Evolutionary conservation across 2,113 vertebrate genomes (phyloP), one percentile per base, ranked within the genome.

Genomic region (Tychaedon coryphoeus): DNA sequence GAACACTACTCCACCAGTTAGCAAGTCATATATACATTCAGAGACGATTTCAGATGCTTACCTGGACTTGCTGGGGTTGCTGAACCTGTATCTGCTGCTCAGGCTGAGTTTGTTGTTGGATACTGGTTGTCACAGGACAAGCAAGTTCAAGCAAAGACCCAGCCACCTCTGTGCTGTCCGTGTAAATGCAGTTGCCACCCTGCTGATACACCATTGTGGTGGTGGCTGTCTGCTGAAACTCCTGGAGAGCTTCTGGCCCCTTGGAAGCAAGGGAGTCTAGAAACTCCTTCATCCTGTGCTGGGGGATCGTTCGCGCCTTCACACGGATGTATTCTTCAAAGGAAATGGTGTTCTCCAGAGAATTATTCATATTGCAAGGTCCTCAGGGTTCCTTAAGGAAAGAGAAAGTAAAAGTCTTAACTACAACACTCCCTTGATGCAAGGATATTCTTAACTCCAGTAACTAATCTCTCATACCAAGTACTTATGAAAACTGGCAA

Each of bases 221-320:
- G 60, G 98, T 98, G 42, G 98, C 98, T 1, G 98, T 98, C 98
- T 99, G 99, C 96, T 99, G 99, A 93, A 99, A 99, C 95, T 99
- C 99, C 97, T 99, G 99, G 86, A 99, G 98, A 87, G 99, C 99
- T 97, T 99, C 99, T 0, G 99, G 98, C 75, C 99, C 99, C 95
- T 99, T 99, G 74, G 98, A 98, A 95, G 99, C 98, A 73, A 99
- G 97, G 28, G 99, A 99, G 96, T 99, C 99, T 97, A 99, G 97
- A 96, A 99, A 99, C 97, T 99, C 99, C 98, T 99, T 99, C 99
- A 99, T 99, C 97, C 99, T 99, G 98, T 99, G 99, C 95, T 99
- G 99, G 19, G 99, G 99, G 82, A 99, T 98, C 12, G 98, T 98
- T 95, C 99, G 98, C 1, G 99, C 99, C 97, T 99, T 99, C 94